Evolutionary conservation across 2,888 invertebrate genomes (phyloP).

Genomic region (Scaptodrosophila latifasciaeformis): DNA sequence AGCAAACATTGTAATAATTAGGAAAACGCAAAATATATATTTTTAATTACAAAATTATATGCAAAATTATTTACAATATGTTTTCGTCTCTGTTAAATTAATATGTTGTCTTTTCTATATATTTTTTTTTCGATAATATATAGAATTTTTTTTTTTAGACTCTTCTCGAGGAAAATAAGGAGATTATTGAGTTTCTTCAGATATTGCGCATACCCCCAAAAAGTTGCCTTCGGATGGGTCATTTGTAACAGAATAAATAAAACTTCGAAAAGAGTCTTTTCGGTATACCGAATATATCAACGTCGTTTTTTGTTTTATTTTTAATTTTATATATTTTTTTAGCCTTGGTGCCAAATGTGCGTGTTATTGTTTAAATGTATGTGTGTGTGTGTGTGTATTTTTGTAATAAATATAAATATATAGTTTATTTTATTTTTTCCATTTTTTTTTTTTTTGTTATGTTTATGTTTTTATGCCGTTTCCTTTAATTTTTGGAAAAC

Average conservation of each 20-base stretch:
- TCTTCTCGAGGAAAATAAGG: too few species aligned
- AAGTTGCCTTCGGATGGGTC: too few species aligned
- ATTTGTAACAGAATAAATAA: too few species aligned
- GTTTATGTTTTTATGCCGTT: slow-evolving; percentile 12
- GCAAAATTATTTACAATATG: slow-evolving; percentile 50
- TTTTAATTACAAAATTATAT: slow-evolving; percentile 67
- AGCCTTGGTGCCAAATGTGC: slow-evolving; percentile 34
- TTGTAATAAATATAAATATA: slow-evolving; percentile 49
- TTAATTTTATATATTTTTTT: background rate
- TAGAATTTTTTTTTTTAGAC: too few species aligned
- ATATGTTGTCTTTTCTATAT: too few species aligned
- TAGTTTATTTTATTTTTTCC: slow-evolving; percentile 12
- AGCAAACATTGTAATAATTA: slow-evolving; percentile 54
- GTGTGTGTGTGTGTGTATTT: slow-evolving; percentile 19
- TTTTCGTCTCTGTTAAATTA: too few species aligned
- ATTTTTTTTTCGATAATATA: slow-evolving; percentile 4
- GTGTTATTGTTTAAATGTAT: slow-evolving; percentile 28
- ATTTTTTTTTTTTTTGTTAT: slow-evolving; percentile 9
- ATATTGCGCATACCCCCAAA: too few species aligned
- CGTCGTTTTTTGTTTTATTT: slow-evolving; percentile 3
- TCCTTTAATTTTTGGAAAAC: slow-evolving; percentile 4
- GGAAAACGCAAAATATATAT: slow-evolving; percentile 53
- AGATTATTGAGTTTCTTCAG: too few species aligned
- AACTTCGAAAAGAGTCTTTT: too few species aligned
- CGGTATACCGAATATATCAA: too few species aligned